Percentiles rank a stretch among this genome's conserved stretches.
These are phyloP conservation scores for Cuniculus paca DNA, from an alignment of 2,797 vertebrate genomes.

Conservation along the genomic window DNA sequence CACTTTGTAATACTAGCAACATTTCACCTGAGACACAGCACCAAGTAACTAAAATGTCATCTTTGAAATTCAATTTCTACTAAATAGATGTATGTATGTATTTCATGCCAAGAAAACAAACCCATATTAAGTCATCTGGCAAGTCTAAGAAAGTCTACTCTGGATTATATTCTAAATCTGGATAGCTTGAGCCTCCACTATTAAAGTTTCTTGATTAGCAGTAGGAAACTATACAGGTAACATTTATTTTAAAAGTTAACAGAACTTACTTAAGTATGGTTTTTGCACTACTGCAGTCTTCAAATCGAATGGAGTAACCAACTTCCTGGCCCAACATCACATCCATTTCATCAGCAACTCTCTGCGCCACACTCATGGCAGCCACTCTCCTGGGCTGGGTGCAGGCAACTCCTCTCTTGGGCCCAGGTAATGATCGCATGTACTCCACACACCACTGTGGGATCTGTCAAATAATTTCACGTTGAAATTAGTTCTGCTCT, in stretches of 20 bases:
- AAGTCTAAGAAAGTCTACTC: slow-evolving; percentile 2
- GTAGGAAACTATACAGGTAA: slow-evolving; percentile 41
- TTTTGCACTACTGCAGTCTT: slow-evolving; percentile 98
- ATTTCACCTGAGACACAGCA: slow-evolving; percentile 37
- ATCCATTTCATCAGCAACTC: slow-evolving; percentile 98
- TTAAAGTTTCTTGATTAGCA: background rate
- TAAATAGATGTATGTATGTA: background rate
- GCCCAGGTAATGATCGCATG: slow-evolving; percentile 93
- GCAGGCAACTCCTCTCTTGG: slow-evolving; percentile 96
- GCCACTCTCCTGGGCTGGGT: slow-evolving; percentile 97
- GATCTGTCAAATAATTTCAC: slow-evolving; percentile 90
- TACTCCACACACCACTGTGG: slow-evolving; percentile 99
- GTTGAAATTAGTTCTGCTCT: slow-evolving; percentile 68
- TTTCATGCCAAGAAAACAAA: background rate
- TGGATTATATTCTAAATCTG: background rate
- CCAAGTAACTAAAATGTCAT: slow-evolving; percentile 57
- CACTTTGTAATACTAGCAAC: slow-evolving; percentile 6
- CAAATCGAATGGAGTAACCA: slow-evolving; percentile 98
- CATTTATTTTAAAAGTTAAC: background rate
- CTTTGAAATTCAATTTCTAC: slow-evolving; percentile 16
- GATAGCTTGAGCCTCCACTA: background rate
- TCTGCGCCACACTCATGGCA: slow-evolving; percentile 98
- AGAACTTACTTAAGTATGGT: slow-evolving; percentile 96
- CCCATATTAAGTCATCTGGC: background rate
- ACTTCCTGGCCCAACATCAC: slow-evolving; percentile 98